Percentiles rank a stretch among this genome's conserved stretches.
Conservation (phyloP, 2,113 vertebrate species). For the Eretmochelys imbricata region DNA sequence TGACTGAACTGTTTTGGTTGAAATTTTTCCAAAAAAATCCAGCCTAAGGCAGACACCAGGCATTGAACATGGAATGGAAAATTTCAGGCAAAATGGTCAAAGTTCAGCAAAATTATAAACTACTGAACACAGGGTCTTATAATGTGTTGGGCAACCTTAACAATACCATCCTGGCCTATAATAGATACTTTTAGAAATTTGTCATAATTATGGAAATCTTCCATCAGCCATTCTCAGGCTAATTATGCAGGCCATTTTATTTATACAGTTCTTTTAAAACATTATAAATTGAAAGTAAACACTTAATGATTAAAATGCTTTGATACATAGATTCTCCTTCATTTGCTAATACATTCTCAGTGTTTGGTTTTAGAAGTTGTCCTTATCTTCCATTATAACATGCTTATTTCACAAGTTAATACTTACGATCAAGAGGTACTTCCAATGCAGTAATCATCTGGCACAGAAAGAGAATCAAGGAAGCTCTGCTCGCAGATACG, state of each 20-base stretch:
- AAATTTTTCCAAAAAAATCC: neutral
- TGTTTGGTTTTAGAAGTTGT: neutral
- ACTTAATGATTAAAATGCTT: neutral
- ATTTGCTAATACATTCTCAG: neutral
- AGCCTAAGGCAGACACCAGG: neutral
- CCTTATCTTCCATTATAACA: neutral
- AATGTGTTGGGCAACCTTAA: neutral
- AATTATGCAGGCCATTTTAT: neutral
- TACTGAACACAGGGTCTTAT: neutral
- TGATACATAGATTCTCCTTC: neutral
- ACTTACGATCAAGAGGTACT: constrained; percentile 97
- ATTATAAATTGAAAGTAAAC: neutral
- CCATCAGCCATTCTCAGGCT: neutral
- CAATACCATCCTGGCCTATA: neutral
- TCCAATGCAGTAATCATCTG: constrained; percentile 88
- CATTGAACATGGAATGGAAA: neutral
- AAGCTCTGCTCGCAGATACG: constrained; percentile 68
- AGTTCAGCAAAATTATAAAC: neutral
- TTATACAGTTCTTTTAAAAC: neutral
- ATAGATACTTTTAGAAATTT: neutral
- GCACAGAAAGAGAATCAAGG: constrained; percentile 86
- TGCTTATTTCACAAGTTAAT: constrained; percentile 37
- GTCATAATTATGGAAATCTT: neutral
- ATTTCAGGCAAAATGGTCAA: neutral
- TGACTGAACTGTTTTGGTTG: neutral